Evolutionary conservation across 2,888 invertebrate genomes (phyloP).

Genomic region (Plebejus argus): DNA sequence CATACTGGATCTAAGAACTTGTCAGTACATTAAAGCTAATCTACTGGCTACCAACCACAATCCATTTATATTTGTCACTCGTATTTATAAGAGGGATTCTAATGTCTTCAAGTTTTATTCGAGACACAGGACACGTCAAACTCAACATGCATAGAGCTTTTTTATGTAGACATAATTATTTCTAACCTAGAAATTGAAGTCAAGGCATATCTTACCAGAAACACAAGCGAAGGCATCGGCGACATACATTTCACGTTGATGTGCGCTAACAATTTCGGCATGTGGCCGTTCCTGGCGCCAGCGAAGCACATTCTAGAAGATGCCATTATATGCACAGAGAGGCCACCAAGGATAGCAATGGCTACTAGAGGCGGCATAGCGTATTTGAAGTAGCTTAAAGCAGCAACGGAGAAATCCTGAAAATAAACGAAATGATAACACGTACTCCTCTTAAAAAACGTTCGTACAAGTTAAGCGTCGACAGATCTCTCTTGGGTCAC

Average conservation of each 20-base stretch:
- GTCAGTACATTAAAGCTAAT: too few relatives aligned
- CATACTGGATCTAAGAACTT: too few relatives aligned
- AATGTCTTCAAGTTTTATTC: too few relatives aligned
- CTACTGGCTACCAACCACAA: too few relatives aligned
- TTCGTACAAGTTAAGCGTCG: neutral
- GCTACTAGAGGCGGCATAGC: constrained; percentile 96
- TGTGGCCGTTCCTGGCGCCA: constrained; percentile 94
- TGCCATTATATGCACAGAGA: constrained; percentile 97
- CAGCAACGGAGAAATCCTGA: constrained; percentile 91
- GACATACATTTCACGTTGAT: constrained; percentile 88
- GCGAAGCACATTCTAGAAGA: constrained; percentile 95
- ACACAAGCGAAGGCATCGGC: constrained; percentile 90
- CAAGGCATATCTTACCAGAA: constrained; percentile 82
- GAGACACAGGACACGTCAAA: too few relatives aligned
- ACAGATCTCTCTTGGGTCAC: too few relatives aligned
- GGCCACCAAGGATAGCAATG: constrained; percentile 94
- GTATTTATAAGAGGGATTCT: too few relatives aligned
- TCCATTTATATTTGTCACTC: too few relatives aligned
- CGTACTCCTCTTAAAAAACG: neutral
- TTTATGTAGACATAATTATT: too few relatives aligned
- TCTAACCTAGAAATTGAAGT: too few relatives aligned
- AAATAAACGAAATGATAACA: neutral
- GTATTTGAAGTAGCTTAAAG: constrained; percentile 88
- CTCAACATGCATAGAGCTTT: too few relatives aligned
- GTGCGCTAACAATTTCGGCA: constrained; percentile 89